Evolutionary conservation across 2,113 vertebrate species (phyloP), one percentile per base, ranked within the genome.

Genomic region (Neopipo cinnamomea): DNA sequence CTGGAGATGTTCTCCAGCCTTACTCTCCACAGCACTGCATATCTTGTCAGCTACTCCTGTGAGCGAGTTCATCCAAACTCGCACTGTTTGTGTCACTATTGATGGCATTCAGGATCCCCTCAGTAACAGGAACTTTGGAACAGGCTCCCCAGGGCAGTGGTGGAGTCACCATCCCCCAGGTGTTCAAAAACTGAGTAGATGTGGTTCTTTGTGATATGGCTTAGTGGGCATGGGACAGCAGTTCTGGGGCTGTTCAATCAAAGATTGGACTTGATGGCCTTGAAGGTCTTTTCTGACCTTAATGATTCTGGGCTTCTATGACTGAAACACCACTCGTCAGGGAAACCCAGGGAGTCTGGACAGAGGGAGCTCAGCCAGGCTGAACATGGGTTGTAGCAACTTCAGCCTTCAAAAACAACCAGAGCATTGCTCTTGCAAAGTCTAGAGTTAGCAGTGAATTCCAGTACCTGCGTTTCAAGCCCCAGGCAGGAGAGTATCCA

Each of bases 1-100:
- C 37, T 33, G 35, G 42, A 94, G 76, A 46, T 71, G 65, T 44
- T 85, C 87, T 77, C 73, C 50, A 88, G 83, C 75, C 49, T 63
- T 14, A 4, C 30, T 16, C 56, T n/a, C 27, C 74, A 52, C 22
- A 87, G 46, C 58, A 49, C 52, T 65, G 35, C 11, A 9, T 47
- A 9, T 14, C 14, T n/a, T n/a, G 24, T 52, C 13, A 70, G 46
- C 59, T 56, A 4, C 31, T 87, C 25, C 67, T 76, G 20, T 17
- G 39, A 77, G 87, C 66, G 50, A 84, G 12, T 8, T 37, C 61
- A 71, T 8, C 56, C 42, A 37, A 83, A 62, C 16, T 37, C 63
- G 31, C 59, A 2, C 0, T 2, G 13, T 49, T 49, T 59, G 75
- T 68, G 21, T 42, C 61, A 24, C 16, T 59, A 9, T 2, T 59